These are phyloP conservation scores for Eudasyphora cyanicolor DNA, from an alignment of 2,888 invertebrate genomes.

Conservation along the genomic window DNA sequence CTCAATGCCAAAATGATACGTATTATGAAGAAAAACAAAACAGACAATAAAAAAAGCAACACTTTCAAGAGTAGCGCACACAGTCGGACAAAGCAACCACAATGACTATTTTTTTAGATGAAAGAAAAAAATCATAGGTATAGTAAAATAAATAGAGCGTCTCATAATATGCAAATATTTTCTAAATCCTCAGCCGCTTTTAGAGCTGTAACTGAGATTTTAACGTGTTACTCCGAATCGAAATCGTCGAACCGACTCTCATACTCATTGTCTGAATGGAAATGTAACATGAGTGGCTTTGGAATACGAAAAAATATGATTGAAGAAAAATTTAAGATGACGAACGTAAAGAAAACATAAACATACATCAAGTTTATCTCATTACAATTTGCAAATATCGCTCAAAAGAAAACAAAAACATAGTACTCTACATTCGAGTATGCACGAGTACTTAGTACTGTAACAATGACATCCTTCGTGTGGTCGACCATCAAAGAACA, in stretches of 20 bases:
- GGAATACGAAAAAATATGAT: conserved; percentile 6
- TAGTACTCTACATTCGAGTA: too few species aligned
- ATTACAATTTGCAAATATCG: too few species aligned
- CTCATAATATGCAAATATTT: background rate
- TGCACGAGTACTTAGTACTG: too few species aligned
- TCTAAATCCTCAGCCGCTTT: background rate
- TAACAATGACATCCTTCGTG: too few species aligned
- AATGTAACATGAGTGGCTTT: conserved; percentile 44
- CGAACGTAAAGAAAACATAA: background rate
- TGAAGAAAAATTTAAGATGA: background rate
- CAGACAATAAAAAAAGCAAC: background rate
- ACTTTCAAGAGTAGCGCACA: background rate
- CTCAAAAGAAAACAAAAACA: too few species aligned
- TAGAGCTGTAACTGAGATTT: background rate
- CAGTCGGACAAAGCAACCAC: background rate
- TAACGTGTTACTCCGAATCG: background rate
- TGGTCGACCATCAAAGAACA: too few species aligned
- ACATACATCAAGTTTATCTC: conserved; percentile 35
- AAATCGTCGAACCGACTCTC: background rate
- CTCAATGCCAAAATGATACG: background rate
- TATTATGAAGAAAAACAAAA: background rate
- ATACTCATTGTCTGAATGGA: conserved; percentile 32
- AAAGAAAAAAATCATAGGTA: background rate
- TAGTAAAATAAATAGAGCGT: background rate
- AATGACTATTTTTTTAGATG: too few species aligned